These are phyloP conservation scores for Scarus forsteni DNA, from an alignment of 2,797 vertebrate genomes.

Conservation along the genomic window DNA sequence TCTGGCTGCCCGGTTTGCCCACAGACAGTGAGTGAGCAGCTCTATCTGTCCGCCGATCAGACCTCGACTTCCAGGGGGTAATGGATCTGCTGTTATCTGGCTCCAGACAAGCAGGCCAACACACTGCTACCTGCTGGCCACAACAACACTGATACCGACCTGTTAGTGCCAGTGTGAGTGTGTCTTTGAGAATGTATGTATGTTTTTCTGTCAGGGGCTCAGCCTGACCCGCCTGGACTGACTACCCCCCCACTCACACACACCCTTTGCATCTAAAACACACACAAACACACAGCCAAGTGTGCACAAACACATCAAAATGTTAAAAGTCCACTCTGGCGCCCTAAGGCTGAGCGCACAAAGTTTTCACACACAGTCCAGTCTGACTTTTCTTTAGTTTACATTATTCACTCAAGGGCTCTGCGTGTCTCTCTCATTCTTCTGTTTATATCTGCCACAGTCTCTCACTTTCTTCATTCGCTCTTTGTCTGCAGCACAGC, in stretches of 20 bases:
- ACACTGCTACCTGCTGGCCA: conserved; percentile 78
- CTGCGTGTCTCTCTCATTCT: conserved; percentile 7
- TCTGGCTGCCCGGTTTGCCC: conserved; percentile 54
- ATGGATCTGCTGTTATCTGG: conserved; percentile 84
- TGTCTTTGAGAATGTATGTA: conserved; percentile 22
- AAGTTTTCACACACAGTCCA: conserved; percentile 1
- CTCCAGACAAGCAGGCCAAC: conserved; percentile 80
- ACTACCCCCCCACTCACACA: neutral
- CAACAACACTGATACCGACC: conserved; percentile 69
- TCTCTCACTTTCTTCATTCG: conserved; percentile 18
- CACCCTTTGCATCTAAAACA: conserved; percentile 2
- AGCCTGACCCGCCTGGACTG: conserved; percentile 27
- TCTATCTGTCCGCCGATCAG: conserved; percentile 79
- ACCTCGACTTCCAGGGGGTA: conserved; percentile 80
- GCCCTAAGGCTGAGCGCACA: conserved; percentile 17
- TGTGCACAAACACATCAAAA: conserved; percentile 25
- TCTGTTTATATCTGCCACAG: conserved; percentile 26
- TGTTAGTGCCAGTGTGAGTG: conserved; percentile 34
- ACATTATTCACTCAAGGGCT: conserved; percentile 40
- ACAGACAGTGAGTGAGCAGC: conserved; percentile 76
- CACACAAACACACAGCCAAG: conserved; percentile 11
- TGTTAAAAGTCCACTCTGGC: conserved; percentile 10
- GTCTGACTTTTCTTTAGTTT: conserved; percentile 17
- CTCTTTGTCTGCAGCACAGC: conserved; percentile 11
- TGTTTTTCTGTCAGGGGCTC: conserved; percentile 29